phyloP scores from a whole-genome alignment of 2,888 invertebrate species.

The Cephus pygmeus region DNA sequence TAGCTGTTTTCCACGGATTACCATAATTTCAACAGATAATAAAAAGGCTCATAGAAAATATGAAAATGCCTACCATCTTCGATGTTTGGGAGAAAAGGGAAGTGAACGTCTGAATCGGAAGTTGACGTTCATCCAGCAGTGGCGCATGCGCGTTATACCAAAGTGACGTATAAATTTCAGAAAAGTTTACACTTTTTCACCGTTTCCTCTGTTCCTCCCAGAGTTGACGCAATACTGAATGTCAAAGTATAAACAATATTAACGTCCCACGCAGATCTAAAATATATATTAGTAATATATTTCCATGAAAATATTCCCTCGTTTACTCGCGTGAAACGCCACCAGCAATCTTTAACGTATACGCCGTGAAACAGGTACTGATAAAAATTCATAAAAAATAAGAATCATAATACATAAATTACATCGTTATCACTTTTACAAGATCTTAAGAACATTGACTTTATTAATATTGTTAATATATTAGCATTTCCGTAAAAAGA shows the following conservation, averaged over 20 bases:
- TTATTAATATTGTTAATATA: neutral
- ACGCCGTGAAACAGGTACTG: neutral
- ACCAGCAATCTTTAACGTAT: neutral
- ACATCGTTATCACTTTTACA: neutral
- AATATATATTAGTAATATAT: neutral
- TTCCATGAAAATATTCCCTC: neutral
- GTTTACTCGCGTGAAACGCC: neutral
- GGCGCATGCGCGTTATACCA: slow-evolving; percentile 29
- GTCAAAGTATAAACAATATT: neutral
- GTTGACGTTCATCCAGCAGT: slow-evolving; percentile 16
- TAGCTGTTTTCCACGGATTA: neutral
- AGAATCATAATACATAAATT: neutral
- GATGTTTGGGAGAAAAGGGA: slow-evolving; percentile 50
- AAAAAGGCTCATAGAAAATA: neutral
- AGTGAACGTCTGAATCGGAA: slow-evolving; percentile 43
- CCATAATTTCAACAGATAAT: neutral
- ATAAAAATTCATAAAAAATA: neutral
- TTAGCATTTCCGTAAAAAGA: neutral
- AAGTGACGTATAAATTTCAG: slow-evolving; percentile 19
- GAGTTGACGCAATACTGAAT: neutral
- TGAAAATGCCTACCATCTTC: slow-evolving; percentile 57
- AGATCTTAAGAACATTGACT: neutral
- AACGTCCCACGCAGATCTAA: neutral
- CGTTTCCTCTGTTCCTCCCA: neutral
- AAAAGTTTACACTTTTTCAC: neutral